Base-by-base conservation (phyloP, 2,888 invertebrate genomes). In the Lypha dubia region DNA sequence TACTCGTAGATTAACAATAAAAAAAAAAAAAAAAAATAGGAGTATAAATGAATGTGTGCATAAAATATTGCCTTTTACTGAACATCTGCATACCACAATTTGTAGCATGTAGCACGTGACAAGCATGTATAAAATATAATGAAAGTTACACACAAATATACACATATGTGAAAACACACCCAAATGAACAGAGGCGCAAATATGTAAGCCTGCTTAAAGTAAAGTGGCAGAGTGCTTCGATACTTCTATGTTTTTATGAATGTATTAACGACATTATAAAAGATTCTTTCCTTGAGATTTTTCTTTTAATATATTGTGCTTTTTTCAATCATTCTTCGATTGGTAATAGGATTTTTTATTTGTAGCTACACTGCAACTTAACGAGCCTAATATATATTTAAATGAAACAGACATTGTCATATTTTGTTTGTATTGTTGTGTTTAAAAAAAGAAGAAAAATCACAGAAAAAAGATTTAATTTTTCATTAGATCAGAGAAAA, bases 21-120 rank as follows among this genome's bases (percentile, higher is more conserved):
- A 32, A 58, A 32, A 2, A 35, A 17, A 62, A 46, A 4, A 63
- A 51, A 17, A 46, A 38, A 0, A 22, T 22, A 24, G 15, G 15
- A 32, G 32, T n/a, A n/a, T n/a, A n/a, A 38, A 38, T 49, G 49
- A 15, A 58, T 49, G 62, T 49, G 51, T 20, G 7, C 11, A 79
- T 73, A 65, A 71, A 73, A 79, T 71, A 73, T 73, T 73, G 73
- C 67, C 56, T 58, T 77, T 73, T 49, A 49, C 32, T 46, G 22
- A 76, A 63, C 75, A 82, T 76, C 70, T 76, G 81, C 70, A 76
- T 75, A 56, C 81, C 63, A 75, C 75, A 82, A 76, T 82, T 82
- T 76, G 81, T 82, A 76, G 53, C 81, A 32, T 56, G 41, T 41
- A 5, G 75, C 20, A 76, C 81, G 81, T 82, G 81, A 82, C 75